phyloP scores from a whole-genome alignment of 2,888 invertebrate genomes.

The Erebia ligea region DNA sequence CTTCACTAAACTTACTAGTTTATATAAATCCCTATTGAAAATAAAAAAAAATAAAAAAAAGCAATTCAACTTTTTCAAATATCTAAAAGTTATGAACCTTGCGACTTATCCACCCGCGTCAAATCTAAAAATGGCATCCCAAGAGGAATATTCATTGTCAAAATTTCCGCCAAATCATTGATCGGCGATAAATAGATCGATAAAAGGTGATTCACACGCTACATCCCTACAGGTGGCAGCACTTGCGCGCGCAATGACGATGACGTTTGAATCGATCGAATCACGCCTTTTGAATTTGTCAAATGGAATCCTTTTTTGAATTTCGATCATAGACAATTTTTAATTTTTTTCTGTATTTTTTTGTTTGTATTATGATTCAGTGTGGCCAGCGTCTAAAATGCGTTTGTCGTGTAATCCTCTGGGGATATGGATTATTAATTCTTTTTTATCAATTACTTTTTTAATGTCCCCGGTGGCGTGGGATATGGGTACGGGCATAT shows the following conservation, averaged over 20 bases:
- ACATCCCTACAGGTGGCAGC: constrained; percentile 69
- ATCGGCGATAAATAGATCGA: constrained; percentile 64
- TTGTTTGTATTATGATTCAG: constrained; percentile 68
- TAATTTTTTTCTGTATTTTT: constrained; percentile 46
- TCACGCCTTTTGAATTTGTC: constrained; percentile 56
- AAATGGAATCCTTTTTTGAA: constrained; percentile 49
- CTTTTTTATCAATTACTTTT: constrained; percentile 70
- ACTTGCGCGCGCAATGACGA: constrained; percentile 56
- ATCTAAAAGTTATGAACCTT: not conserved
- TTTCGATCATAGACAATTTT: constrained; percentile 45
- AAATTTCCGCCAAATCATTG: constrained; percentile 76
- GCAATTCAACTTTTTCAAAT: not conserved
- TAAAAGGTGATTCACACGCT: constrained; percentile 60
- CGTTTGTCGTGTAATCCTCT: constrained; percentile 81
- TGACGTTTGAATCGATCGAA: constrained; percentile 53
- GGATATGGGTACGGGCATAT: constrained; percentile 59
- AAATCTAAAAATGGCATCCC: constrained; percentile 58
- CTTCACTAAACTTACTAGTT: no score
- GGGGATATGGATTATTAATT: constrained; percentile 75
- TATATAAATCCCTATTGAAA: not conserved
- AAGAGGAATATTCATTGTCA: constrained; percentile 62
- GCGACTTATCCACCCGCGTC: constrained; percentile 53
- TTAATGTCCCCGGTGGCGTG: constrained; percentile 64
- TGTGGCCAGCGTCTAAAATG: constrained; percentile 78
- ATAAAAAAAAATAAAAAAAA: not conserved